phyloP scores from a whole-genome alignment of 2,888 invertebrate species.

The Lasioglossum figueresi region DNA sequence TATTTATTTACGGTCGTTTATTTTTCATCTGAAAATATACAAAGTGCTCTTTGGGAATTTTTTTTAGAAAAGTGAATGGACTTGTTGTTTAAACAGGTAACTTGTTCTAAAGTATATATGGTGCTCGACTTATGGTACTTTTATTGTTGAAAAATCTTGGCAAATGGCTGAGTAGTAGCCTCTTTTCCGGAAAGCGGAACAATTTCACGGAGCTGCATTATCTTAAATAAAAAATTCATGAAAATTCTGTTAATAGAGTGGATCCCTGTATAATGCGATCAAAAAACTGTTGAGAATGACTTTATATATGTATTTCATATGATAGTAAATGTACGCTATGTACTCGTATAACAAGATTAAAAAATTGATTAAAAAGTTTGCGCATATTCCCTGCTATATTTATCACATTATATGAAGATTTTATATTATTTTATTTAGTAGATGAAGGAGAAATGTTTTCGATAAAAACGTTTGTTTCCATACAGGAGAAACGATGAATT shows the following conservation, averaged over 20 bases:
- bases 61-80: not conserved
- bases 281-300: not conserved
- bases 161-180: not conserved
- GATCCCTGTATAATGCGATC: not conserved
- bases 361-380: not conserved
- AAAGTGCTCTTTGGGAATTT: not conserved
- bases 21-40: not conserved
- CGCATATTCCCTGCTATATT: not conserved
- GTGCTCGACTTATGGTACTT: not conserved
- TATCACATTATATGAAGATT: not conserved
- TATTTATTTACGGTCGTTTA: not conserved
- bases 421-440: not conserved
- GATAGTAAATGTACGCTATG: not conserved
- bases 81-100: not conserved
- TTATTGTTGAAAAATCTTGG: not conserved
- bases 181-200: not conserved
- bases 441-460: not conserved
- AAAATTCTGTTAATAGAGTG: constrained; percentile 1
- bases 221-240: not conserved
- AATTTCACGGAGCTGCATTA: constrained; percentile 5
- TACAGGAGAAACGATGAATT: not conserved
- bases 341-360: not conserved
- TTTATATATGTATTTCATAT: not conserved
- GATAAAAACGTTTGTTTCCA: not conserved
- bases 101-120: not conserved